Percentiles rank a stretch among this genome's conserved stretches.
These are phyloP conservation scores for Microtus richardsoni DNA, from an alignment of 2,113 vertebrate genomes.

Conservation along the genomic window DNA sequence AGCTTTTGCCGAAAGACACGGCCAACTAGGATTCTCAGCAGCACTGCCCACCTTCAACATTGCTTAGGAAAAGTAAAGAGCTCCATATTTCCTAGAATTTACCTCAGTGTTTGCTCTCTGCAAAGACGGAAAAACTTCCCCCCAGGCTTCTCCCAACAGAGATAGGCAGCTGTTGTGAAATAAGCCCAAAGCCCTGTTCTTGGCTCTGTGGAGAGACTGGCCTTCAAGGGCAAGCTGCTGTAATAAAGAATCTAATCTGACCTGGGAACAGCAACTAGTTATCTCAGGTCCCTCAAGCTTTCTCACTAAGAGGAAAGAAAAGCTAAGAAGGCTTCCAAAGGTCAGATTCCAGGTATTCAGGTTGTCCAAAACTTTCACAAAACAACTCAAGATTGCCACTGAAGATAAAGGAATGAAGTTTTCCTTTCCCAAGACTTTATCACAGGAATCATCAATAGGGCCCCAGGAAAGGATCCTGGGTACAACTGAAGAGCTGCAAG, in stretches of 20 bases:
- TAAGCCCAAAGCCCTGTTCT: not conserved
- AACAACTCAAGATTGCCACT: not conserved
- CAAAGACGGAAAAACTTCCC: not conserved
- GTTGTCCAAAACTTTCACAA: not conserved
- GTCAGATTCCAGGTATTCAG: not conserved
- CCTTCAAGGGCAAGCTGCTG: not conserved
- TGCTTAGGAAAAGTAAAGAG: not conserved
- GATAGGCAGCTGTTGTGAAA: not conserved
- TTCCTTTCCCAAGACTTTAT: not conserved
- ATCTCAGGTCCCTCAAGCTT: not conserved
- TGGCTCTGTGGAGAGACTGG: not conserved
- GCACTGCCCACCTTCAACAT: too few relatives aligned
- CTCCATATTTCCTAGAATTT: not conserved
- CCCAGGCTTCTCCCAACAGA: not conserved
- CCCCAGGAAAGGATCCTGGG: not conserved
- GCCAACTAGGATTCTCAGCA: not conserved
- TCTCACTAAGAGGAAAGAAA: not conserved
- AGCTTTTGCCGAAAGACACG: not conserved
- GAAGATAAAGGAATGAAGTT: not conserved
- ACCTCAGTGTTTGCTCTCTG: not conserved
- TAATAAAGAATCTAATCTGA: not conserved
- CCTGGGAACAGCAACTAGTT: not conserved
- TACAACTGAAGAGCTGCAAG: not conserved
- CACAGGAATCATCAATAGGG: not conserved
- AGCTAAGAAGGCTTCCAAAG: slow-evolving; percentile 1